phyloP scores from a whole-genome alignment of 2,113 vertebrate genomes.

The Edolisoma coerulescens region DNA sequence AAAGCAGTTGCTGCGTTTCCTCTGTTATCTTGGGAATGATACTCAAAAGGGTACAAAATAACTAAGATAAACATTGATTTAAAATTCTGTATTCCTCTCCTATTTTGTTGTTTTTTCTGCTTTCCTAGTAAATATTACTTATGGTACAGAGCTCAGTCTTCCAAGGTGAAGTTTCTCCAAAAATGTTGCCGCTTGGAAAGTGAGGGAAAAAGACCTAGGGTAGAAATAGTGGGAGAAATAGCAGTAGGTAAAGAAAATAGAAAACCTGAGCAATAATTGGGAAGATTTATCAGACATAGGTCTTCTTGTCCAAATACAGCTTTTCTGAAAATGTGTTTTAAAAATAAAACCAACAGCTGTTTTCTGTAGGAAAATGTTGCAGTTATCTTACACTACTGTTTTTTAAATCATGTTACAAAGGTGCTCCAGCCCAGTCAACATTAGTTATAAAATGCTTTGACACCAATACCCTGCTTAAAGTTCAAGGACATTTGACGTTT shows the following conservation, averaged over 20 bases:
- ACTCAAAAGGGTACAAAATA: neutral
- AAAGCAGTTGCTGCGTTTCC: neutral
- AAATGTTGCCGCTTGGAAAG: neutral
- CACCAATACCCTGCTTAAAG: neutral
- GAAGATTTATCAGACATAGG: neutral
- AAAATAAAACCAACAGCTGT: neutral
- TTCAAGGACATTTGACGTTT: neutral
- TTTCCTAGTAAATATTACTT: neutral
- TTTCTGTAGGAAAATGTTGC: neutral
- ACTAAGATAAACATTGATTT: neutral
- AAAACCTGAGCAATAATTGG: neutral
- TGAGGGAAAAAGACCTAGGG: accelerated
- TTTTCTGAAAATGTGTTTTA: neutral
- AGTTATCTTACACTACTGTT: neutral
- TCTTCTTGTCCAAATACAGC: neutral
- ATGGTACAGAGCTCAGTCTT: neutral
- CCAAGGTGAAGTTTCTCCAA: neutral
- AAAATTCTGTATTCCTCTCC: neutral
- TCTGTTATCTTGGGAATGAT: neutral
- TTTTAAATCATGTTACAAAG: neutral
- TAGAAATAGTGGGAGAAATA: neutral
- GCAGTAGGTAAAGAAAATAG: neutral
- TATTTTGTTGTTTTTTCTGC: neutral
- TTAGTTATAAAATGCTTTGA: neutral
- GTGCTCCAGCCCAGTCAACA: neutral